Conservation (phyloP, 2,797 vertebrate species). For the Anguilla marmorata region DNA sequence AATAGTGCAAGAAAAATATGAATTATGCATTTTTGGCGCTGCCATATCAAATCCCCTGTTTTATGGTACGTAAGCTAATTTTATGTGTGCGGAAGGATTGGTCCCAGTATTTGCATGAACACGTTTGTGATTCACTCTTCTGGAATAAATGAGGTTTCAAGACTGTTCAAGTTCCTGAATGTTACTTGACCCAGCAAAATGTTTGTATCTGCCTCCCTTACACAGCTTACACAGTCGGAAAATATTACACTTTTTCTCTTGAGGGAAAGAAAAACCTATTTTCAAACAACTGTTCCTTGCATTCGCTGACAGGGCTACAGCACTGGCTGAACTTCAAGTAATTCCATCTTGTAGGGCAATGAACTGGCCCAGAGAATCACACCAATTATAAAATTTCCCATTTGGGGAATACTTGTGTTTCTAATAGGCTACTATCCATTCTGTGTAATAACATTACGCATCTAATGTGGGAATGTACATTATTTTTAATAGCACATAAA, state of each 20-base stretch:
- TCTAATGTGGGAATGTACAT: neutral
- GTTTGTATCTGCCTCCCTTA: neutral
- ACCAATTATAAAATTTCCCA: slow-evolving; percentile 3
- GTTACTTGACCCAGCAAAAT: neutral
- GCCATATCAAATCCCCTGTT: neutral
- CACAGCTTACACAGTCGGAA: neutral
- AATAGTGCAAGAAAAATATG: too few relatives aligned
- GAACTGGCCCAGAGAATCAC: neutral
- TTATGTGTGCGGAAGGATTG: neutral
- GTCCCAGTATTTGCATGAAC: neutral
- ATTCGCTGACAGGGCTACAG: neutral
- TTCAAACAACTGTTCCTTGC: neutral
- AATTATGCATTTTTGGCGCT: too few relatives aligned
- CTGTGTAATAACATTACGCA: neutral
- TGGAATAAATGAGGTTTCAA: neutral
- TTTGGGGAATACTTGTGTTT: neutral
- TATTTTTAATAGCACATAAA: neutral
- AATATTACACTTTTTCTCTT: neutral
- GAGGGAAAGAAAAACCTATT: neutral
- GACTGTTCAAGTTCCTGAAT: neutral
- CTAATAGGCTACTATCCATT: neutral
- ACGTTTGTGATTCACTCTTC: neutral
- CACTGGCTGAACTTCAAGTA: neutral
- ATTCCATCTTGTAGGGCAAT: neutral
- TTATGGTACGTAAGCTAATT: neutral